Base-by-base conservation (phyloP, 2,113 vertebrate species). In the Indicator indicator region DNA sequence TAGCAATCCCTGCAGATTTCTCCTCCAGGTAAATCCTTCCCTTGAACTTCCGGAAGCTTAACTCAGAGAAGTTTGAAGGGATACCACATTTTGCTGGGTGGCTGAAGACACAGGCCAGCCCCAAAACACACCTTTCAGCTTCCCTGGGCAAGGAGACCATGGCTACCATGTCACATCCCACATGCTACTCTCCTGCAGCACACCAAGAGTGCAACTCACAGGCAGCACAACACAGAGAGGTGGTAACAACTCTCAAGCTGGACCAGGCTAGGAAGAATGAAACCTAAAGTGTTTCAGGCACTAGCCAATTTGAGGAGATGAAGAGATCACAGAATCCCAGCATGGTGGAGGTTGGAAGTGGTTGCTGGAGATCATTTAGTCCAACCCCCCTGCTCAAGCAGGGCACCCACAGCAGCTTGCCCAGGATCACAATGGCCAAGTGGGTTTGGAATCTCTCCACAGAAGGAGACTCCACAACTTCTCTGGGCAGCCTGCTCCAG, bases 101-200 rank as follows among this genome's bases (percentile, higher is more conserved):
- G n/a, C 79, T 76, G 60, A 73, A 91, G 40, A 68, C 23, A 36
- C 0, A 16, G 27, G 27, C 30, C 36, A 52, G 42, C 73, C 92
- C 36, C 3, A 2, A 2, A 83, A 83, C 0, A 1, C 0, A 62
- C 20, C 77, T 67, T 80, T n/a, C 21, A 73, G 16, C 38, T 52
- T 76, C 27, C 30, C 93, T 65, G n/a, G 52, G 15, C n/a, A 59
- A 89, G 79, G 80, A 77, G 36, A 33, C 21, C 68, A 60, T 3
- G 3, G 38, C 58, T 63, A 38, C 75, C 11, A 3, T 26, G 23
- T 8, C 59, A 55, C 8, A 2, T n/a, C 73, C 63, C 70, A 81
- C 18, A 60, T 64, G 28, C 33, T 16, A 9, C 38, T 75, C 50
- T 68, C 40, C 36, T 67, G 16, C 60, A 46, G 32, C 2, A 3